Evolutionary conservation across 2,888 invertebrate genomes (phyloP).

Genomic region (Drosophila buzzatii): DNA sequence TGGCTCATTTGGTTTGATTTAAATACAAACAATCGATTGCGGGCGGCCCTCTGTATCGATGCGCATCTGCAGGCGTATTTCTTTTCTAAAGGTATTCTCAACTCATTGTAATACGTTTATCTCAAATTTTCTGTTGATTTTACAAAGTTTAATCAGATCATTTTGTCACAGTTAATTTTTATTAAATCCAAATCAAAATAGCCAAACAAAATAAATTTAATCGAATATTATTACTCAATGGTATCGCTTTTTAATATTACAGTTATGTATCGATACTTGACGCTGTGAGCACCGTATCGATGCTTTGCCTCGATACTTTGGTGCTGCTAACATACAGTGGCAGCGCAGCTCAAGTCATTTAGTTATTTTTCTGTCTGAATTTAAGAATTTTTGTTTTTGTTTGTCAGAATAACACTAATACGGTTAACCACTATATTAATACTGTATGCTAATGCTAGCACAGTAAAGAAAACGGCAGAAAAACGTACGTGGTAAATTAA

Average conservation of each 20-base stretch:
- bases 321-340: conserved; percentile 51
- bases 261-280: conserved; percentile 19
- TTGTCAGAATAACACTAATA: conserved; percentile 42
- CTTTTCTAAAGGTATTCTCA: not conserved
- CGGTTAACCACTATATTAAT: conserved; percentile 30
- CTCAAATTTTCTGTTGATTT: not conserved
- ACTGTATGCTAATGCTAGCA: conserved; percentile 34
- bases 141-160: not conserved
- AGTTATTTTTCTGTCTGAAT: conserved; percentile 63
- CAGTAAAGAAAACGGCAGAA: conserved; percentile 47
- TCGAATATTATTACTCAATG: conserved; percentile 26
- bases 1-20: conserved; percentile 35
- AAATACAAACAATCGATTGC: conserved; percentile 48
- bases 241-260: not conserved
- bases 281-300: conserved; percentile 30
- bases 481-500: conserved; percentile 71
- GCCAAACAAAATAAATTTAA: conserved; percentile 8
- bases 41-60: conserved; percentile 34
- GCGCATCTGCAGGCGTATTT: not conserved
- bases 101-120: not conserved
- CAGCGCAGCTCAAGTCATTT: conserved; percentile 64
- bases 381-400: conserved; percentile 63
- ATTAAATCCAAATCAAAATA: conserved; percentile 9
- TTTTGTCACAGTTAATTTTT: not conserved
- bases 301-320: conserved; percentile 44